Percentiles rank a stretch among this genome's conserved stretches.
Evolutionary conservation across 2,113 vertebrate species (phyloP).

Genomic region (cattle (Bos taurus)): DNA sequence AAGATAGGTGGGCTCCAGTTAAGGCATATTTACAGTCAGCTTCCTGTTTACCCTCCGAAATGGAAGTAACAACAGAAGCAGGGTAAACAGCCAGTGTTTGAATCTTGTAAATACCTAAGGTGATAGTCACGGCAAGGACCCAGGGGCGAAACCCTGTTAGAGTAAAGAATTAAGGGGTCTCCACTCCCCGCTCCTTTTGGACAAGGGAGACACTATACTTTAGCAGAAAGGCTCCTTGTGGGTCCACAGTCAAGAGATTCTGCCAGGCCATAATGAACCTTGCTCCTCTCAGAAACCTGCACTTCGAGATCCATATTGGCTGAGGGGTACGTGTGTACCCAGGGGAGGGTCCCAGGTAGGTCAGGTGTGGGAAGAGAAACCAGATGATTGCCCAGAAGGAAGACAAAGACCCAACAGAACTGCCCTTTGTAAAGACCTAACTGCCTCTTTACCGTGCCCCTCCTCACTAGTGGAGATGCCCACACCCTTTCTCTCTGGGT

Average conservation of each 20-base stretch:
- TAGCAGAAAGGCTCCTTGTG: neutral
- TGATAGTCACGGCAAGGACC: neutral
- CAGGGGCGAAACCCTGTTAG: neutral
- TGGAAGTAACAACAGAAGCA: neutral
- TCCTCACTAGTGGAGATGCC: neutral
- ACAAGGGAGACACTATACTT: neutral
- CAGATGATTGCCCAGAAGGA: neutral
- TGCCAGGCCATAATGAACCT: neutral
- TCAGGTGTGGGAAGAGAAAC: neutral
- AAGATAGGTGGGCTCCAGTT: neutral
- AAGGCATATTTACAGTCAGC: neutral
- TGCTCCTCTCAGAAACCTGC: neutral
- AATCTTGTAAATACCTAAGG: neutral
- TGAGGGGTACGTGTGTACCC: neutral
- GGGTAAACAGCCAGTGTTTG: neutral
- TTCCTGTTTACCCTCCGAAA: neutral
- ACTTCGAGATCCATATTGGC: neutral
- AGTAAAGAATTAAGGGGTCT: neutral
- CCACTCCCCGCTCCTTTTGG: neutral
- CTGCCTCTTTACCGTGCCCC: rapidly evolving
- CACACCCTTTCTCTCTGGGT: neutral
- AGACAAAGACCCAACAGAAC: neutral
- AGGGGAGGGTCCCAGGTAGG: neutral
- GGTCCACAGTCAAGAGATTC: neutral
- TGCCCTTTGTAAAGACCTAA: neutral